phyloP scores from a whole-genome alignment of 2,113 vertebrate species.

The Sclerurus mexicanus region DNA sequence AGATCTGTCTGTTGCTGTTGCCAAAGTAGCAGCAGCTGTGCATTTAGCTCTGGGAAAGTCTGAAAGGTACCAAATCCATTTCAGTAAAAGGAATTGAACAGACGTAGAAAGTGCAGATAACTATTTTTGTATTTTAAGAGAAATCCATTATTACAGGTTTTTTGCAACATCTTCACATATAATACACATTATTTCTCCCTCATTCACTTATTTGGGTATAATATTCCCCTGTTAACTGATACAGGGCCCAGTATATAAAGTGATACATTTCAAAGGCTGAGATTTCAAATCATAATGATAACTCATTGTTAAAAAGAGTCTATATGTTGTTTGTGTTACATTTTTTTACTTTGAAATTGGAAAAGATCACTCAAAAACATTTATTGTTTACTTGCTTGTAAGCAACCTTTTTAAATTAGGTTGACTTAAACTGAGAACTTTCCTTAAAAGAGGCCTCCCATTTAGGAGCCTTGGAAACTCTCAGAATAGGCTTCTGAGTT shows the following conservation, averaged over 20 bases:
- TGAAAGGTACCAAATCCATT: background rate
- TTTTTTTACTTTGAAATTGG: background rate
- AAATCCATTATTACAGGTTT: background rate
- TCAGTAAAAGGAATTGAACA: background rate
- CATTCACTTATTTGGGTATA: background rate
- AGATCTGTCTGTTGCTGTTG: background rate
- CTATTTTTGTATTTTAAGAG: background rate
- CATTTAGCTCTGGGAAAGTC: background rate
- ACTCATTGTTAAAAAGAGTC: background rate
- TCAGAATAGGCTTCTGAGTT: background rate
- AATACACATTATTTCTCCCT: background rate
- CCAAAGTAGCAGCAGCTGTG: constrained; percentile 18
- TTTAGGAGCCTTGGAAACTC: background rate
- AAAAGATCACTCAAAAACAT: background rate
- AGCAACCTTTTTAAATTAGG: background rate
- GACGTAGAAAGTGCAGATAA: background rate
- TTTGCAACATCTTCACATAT: background rate
- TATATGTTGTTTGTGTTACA: background rate
- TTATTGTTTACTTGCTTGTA: background rate
- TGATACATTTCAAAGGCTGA: background rate
- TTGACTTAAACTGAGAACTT: background rate
- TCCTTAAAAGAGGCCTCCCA: background rate
- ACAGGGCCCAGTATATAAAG: background rate
- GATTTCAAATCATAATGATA: background rate
- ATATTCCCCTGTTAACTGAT: background rate